Percentiles rank a stretch among this genome's conserved stretches.
Conservation (phyloP, 30 jellyfish, hydroid and myxozoan genomes). For the Cassiopea andromeda region DNA sequence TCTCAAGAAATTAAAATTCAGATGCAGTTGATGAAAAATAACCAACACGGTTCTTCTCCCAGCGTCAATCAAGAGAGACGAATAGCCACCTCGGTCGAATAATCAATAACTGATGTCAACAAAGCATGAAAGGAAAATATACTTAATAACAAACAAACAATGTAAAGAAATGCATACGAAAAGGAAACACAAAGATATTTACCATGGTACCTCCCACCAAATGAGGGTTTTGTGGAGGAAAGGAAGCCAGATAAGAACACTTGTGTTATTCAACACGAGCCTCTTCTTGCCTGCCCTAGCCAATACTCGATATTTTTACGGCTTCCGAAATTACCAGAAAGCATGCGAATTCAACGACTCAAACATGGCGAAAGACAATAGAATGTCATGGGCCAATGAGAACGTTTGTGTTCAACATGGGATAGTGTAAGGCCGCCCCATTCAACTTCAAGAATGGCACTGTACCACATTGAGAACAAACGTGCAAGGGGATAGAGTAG, state of each 20-base stretch:
- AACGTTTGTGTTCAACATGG: background rate
- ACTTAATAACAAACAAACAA: background rate
- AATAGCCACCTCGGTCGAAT: too few relatives aligned
- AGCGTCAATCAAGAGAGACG: too few relatives aligned
- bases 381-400: constrained; percentile 18
- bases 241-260: background rate
- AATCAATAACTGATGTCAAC: too few relatives aligned
- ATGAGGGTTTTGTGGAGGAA: background rate
- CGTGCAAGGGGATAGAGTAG: too few relatives aligned
- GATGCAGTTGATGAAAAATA: too few relatives aligned
- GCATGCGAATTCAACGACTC: constrained; percentile 20
- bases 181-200: background rate
- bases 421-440: background rate
- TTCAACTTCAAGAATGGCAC: too few relatives aligned
- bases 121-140: background rate
- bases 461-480: too few relatives aligned
- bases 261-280: background rate
- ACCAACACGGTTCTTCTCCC: too few relatives aligned
- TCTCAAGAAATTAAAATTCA: too few relatives aligned
- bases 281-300: background rate
- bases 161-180: background rate
- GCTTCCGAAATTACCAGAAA: constrained; percentile 7
- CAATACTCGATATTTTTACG: background rate
- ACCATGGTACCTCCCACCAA: background rate
- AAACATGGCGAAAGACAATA: background rate